Base-by-base conservation (phyloP, 2,113 vertebrate species). In the Triplophysa tibetana region DNA sequence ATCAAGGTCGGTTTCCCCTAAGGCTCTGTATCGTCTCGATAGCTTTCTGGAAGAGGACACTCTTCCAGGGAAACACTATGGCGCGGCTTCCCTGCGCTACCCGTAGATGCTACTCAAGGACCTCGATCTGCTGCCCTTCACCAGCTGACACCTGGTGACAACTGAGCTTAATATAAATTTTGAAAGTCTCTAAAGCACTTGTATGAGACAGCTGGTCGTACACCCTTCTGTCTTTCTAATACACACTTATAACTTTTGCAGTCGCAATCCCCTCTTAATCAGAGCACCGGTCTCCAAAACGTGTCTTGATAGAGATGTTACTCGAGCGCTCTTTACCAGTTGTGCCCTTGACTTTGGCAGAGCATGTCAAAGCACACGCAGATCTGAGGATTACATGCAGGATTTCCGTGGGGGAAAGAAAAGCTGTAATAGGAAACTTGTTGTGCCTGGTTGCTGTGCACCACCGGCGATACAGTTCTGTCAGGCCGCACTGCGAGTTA, bases 361-460 rank as follows among this genome's bases (percentile, higher is more conserved):
- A 87, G 84, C 82, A 83, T 87, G 67, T 78, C 83, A 86, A 87
- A 93, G 87, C 88, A 86, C 87, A 88, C 84, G 84, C 83, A 83
- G 86, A 91, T 87, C 86, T 90, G 82, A 79, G 90, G 91, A 92
- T 92, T 93, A 91, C 85, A 85, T 80, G 85, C 74, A 86, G 82
- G 87, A 88, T 83, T 90, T 92, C 90, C 86, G 79, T 79, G 85
- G 52, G 80, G 83, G 85, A 87, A 88, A 89, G 87, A 82, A 89
- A 88, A 86, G 84, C 84, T 66, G 91, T 90, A 90, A 92, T 89
- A 81, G 82, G 89, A 93, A 89, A 89, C 91, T 72, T 89, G 90
- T 91, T 91, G 85, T 90, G 89, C 90, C 91, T 89, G 90, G 88
- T 90, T 91, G 88, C 91, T 66, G 88, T 85, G 88, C 87, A 87